phyloP scores from a whole-genome alignment of 2,113 vertebrate genomes.

The Marmota flaviventris region DNA sequence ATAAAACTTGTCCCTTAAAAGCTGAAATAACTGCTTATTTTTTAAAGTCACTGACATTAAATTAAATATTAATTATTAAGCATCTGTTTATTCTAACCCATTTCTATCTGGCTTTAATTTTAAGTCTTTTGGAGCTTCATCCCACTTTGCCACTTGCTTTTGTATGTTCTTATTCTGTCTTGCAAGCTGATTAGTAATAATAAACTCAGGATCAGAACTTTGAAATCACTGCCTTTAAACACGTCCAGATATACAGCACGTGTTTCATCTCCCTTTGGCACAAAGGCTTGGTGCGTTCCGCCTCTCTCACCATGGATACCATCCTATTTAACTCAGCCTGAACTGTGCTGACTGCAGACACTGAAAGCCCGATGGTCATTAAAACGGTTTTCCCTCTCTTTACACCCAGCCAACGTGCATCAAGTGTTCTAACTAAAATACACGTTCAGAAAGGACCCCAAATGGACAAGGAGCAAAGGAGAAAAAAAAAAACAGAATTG shows the following conservation, averaged over 20 bases:
- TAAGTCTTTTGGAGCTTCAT: neutral
- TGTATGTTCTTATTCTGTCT: neutral
- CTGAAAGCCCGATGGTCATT: neutral
- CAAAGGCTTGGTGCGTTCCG: conserved; percentile 24
- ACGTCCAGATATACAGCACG: neutral
- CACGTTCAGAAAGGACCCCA: neutral
- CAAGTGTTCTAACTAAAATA: conserved; percentile 23
- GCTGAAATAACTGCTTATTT: conserved; percentile 47
- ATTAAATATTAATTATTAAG: conserved; percentile 55
- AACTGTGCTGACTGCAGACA: neutral
- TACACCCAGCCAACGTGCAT: neutral
- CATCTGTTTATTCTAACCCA: neutral
- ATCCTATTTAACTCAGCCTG: neutral
- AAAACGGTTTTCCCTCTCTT: conserved; percentile 12
- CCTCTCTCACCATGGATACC: neutral
- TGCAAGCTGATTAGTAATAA: neutral
- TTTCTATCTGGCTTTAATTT: conserved; percentile 28
- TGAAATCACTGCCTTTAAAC: conserved; percentile 15
- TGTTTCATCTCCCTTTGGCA: neutral
- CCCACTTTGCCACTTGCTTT: neutral
- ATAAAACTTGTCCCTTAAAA: neutral
- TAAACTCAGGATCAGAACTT: conserved; percentile 10
- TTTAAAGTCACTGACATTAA: conserved; percentile 36
- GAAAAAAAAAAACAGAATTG: neutral
- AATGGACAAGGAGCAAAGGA: neutral